Evolutionary conservation across 2,888 invertebrate genomes (phyloP), one percentile per base, ranked within the genome.

Genomic region (Drosophila fulvimacula): DNA sequence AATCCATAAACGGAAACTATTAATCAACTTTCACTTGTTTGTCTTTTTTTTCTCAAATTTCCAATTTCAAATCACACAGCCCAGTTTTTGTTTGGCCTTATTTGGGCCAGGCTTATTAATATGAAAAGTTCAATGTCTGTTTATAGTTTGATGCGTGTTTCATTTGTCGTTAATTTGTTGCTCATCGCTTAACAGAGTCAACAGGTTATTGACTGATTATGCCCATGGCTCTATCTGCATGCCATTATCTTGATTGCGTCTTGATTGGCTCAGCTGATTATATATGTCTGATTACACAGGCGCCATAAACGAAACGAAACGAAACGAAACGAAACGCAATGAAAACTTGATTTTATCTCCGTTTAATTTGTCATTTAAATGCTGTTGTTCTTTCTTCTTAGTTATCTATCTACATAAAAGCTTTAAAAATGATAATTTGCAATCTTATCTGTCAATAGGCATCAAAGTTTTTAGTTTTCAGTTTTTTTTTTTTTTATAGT

Each of bases 1-100:
- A 64, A 55, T 34, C 77, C 79, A 70, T 79, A 79, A 86, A 79
- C 84, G 86, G 84, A 86, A 84, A 83, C 81, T 69, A 76, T 84
- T 83, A 81, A 86, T 86, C 69, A 84, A 86, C 84, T 84, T 84
- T 84, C 84, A 84, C 83, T 83, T 77, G 77, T 72, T 73, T 44
- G 36, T 51, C 49, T 66, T 17, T 30, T 17, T 5, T 9, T 44
- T 24, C 10, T 56, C 24, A 38, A 39, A 38, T 39, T 56, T 36
- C 30, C 24, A 36, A 24, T 49, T 63, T 63, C 9, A 51, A 52
- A 13, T 46, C 27, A 27, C n/a, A 46, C 7, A 63, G 36, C 30
- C 30, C 19, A 27, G 41, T 46, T 56, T 58, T 42, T 30, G 21
- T 15, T 36, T 36, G 44, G 44, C 5, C 63, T 46, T 30, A 36